A percentile compares a stretch with the other conserved stretches of the same genome.
Evolutionary conservation across 2,888 invertebrate species (phyloP).

Genomic region (Xestia c-nigrum): DNA sequence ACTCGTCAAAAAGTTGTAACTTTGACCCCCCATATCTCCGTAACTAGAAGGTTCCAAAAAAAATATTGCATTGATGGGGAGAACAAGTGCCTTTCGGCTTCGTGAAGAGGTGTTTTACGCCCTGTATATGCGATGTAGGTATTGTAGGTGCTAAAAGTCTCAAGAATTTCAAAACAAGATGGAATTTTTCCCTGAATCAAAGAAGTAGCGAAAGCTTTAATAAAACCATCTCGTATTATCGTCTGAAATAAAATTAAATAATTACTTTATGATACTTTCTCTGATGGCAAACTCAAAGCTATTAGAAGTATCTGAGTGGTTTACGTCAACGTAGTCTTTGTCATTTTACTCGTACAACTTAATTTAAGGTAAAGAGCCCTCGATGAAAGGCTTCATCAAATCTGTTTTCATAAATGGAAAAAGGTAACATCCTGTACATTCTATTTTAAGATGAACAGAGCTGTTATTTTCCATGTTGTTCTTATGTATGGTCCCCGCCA

Average conservation of each 20-base stretch:
- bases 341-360: constrained; percentile 36
- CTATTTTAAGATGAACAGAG: background rate
- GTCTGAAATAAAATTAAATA: constrained; percentile 19
- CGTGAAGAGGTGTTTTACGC: no score
- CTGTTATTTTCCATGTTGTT: background rate
- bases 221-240: background rate
- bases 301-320: constrained; percentile 36
- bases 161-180: constrained; percentile 1
- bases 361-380: constrained; percentile 24
- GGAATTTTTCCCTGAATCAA: no score
- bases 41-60: no score
- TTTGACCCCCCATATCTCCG: no score
- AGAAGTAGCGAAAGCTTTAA: background rate
- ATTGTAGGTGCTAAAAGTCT: background rate
- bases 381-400: constrained; percentile 22
- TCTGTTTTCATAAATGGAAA: constrained; percentile 19
- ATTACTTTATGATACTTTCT: constrained; percentile 26
- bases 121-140: background rate
- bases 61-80: no score
- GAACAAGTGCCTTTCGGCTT: no score
- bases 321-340: constrained; percentile 24
- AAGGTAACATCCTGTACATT: background rate
- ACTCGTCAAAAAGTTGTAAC: no score
- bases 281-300: constrained; percentile 20
- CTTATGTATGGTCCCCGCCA: no score